Evolutionary conservation across 2,888 invertebrate genomes (phyloP).

Genomic region (Marronus borbonicus): DNA sequence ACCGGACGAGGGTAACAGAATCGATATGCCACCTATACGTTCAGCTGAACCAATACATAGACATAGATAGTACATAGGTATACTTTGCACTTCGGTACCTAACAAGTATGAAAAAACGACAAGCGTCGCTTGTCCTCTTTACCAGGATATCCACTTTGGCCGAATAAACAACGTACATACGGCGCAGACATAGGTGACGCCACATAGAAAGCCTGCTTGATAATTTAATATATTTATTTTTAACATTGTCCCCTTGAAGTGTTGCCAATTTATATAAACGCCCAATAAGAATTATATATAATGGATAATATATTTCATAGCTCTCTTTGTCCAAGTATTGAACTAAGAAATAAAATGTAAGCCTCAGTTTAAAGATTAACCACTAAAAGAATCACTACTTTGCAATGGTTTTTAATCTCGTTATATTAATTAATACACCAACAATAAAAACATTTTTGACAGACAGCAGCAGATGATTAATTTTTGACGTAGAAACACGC

Average conservation of each 20-base stretch:
- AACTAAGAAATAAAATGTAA: no score
- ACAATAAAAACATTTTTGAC: no score
- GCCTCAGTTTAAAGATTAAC: no score
- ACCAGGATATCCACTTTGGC: conserved; percentile 6
- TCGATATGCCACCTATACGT: conserved; percentile 22
- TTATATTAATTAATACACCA: neutral
- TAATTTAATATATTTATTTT: conserved; percentile 42
- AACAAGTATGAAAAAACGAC: conserved; percentile 6
- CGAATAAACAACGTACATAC: neutral
- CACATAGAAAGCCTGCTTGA: conserved; percentile 4
- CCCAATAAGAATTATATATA: neutral
- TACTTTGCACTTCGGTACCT: neutral
- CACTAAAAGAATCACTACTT: no score
- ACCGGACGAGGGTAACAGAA: conserved; percentile 33
- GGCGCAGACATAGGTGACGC: neutral
- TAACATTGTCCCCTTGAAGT: conserved; percentile 21
- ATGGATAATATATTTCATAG: neutral
- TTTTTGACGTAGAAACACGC: no score
- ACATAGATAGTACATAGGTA: neutral
- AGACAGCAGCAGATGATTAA: no score
- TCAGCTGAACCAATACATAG: neutral
- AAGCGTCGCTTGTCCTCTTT: neutral
- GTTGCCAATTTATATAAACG: conserved; percentile 35
- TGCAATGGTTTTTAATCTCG: no score
- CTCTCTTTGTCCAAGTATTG: no score